Evolutionary conservation across 2,113 vertebrate genomes (phyloP).

Genomic region (Oxyura jamaicensis): DNA sequence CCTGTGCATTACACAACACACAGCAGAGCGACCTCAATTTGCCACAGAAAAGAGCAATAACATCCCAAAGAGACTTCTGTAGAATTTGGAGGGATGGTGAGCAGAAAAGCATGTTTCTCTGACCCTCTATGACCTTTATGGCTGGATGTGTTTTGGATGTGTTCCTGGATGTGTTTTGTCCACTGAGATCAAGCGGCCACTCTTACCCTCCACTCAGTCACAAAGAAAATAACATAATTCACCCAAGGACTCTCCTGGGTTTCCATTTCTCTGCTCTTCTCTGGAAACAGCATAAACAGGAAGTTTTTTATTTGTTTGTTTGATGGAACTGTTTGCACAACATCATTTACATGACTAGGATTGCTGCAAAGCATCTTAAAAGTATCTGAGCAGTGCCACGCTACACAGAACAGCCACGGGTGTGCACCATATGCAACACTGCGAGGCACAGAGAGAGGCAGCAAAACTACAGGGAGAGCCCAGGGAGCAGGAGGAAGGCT

Average conservation of each 20-base stretch:
- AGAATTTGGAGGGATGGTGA: not conserved
- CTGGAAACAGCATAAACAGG: not conserved
- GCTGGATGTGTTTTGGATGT: not conserved
- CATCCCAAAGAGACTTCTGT: not conserved
- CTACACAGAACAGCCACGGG: not conserved
- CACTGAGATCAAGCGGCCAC: not conserved
- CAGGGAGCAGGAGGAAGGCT: not conserved
- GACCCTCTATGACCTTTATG: not conserved
- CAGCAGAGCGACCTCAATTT: not conserved
- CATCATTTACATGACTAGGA: not conserved
- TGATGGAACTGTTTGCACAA: not conserved
- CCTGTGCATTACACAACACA: not conserved
- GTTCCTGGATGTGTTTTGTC: not conserved
- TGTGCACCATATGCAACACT: rapidly evolving
- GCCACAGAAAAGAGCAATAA: conserved; percentile 19
- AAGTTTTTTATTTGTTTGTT: not conserved
- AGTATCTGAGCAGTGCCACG: not conserved
- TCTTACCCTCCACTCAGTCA: not conserved
- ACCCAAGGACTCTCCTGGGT: not conserved
- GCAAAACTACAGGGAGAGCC: not conserved
- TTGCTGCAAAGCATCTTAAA: not conserved
- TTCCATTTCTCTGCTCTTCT: not conserved
- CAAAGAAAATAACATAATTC: not conserved
- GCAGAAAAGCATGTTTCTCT: not conserved
- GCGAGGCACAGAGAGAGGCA: not conserved